phyloP scores from a whole-genome alignment of 2,113 vertebrate species.

The Mustelus asterias region DNA sequence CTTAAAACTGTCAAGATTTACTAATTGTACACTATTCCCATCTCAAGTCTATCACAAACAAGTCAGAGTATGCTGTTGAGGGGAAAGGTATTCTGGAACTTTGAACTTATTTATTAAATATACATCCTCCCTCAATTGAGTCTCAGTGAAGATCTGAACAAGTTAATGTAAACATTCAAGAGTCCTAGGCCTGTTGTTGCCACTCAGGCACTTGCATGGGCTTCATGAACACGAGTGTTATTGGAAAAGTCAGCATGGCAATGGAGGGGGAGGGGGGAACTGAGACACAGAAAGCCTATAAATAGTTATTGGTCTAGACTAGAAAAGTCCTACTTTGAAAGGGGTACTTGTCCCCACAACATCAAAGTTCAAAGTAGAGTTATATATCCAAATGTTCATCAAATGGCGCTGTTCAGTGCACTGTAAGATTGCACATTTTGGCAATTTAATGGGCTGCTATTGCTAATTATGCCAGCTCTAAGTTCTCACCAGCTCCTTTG shows the following conservation, averaged over 20 bases:
- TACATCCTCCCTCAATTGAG: background rate
- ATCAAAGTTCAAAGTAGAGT: background rate
- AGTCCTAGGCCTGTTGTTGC: background rate
- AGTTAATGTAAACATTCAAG: background rate
- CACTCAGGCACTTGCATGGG: background rate
- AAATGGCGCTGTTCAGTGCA: background rate
- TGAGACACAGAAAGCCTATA: background rate
- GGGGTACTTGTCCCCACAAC: background rate
- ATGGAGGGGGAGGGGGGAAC: too few species aligned
- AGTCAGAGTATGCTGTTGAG: background rate
- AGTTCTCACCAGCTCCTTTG: background rate
- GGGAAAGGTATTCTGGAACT: background rate
- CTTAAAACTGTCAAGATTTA: background rate
- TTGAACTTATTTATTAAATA: background rate
- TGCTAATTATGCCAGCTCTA: background rate
- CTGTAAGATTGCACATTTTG: constrained; percentile 10
- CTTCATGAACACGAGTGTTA: background rate
- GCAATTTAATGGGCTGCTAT: background rate
- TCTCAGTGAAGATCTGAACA: background rate
- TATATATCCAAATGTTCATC: constrained; percentile 7
- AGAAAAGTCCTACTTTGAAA: constrained; percentile 30
- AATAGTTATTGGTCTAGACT: constrained; percentile 23
- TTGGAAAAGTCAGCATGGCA: background rate
- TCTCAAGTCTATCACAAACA: background rate
- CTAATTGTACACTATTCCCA: background rate